A percentile compares a stretch with the other conserved stretches of the same genome.
Conservation (phyloP, 2,797 vertebrate species). For the Semotilus atromaculatus region DNA sequence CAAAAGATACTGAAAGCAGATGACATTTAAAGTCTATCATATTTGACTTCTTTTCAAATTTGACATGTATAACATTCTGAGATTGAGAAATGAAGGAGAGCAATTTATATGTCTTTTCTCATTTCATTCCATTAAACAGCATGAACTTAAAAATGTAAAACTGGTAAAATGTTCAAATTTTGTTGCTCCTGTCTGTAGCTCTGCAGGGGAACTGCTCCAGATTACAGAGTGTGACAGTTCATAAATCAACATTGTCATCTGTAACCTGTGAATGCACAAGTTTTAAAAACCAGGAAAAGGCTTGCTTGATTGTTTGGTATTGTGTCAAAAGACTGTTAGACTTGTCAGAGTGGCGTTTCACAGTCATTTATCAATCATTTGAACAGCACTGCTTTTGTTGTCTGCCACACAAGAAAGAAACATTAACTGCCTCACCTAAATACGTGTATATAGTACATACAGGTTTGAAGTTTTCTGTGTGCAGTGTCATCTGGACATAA, state of each 20-base stretch:
- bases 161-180: background rate
- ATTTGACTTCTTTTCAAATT: background rate
- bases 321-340: constrained; percentile 41
- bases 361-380: constrained; percentile 41
- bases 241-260: constrained; percentile 42
- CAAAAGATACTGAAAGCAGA: background rate
- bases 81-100: background rate
- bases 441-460: background rate
- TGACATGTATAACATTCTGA: background rate
- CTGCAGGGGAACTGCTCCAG: constrained; percentile 26
- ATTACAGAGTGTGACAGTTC: constrained; percentile 43
- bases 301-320: constrained; percentile 28
- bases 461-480: background rate
- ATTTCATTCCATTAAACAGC: constrained; percentile 28
- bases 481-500: background rate
- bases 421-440: background rate
- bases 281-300: constrained; percentile 20
- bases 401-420: constrained; percentile 4
- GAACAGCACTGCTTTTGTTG: background rate
- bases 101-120: constrained; percentile 22
- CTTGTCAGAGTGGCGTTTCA: background rate
- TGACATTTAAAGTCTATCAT: background rate
- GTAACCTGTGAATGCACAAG: constrained; percentile 22
- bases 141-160: constrained; percentile 7
- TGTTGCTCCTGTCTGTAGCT: constrained; percentile 23